Percentiles rank a stretch among this genome's conserved stretches.
phyloP scores from a whole-genome alignment of 2,888 invertebrate species.

The Ormia ochracea region DNA sequence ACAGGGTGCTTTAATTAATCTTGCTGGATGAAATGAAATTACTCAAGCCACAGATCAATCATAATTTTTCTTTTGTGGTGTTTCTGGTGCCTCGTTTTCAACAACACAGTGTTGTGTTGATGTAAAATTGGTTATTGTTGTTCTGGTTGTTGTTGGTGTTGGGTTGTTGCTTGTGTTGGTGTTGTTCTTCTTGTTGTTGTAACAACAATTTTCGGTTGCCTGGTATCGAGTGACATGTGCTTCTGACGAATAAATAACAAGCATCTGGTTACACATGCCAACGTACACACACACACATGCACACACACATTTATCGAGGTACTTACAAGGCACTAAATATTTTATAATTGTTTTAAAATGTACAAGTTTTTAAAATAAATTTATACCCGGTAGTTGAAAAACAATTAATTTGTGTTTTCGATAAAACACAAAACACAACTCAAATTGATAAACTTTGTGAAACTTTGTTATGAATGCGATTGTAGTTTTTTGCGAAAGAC shows the following conservation, averaged over 20 bases:
- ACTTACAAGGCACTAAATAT: conserved; percentile 34
- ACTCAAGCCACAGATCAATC: conserved; percentile 69
- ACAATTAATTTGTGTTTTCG: conserved; percentile 51
- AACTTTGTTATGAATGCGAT: conserved; percentile 13
- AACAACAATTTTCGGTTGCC: conserved; percentile 63
- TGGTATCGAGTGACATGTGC: conserved; percentile 63
- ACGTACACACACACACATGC: neutral
- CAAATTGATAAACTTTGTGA: neutral
- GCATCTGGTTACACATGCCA: conserved; percentile 20
- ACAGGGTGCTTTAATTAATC: conserved; percentile 70
- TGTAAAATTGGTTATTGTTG: conserved; percentile 16
- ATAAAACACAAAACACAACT: conserved; percentile 12
- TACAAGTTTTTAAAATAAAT: neutral
- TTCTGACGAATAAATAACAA: conserved; percentile 36
- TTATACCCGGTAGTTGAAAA: conserved; percentile 47
- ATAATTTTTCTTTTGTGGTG: no score
- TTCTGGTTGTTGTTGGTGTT: conserved; percentile 42
- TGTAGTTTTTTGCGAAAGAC: no score
- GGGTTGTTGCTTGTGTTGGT: conserved; percentile 20
- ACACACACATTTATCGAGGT: neutral
- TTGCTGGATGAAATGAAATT: conserved; percentile 64
- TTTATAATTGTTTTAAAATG: conserved; percentile 39
- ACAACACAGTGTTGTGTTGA: neutral
- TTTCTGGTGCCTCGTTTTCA: conserved; percentile 48
- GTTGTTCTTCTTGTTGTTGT: no score